Percentiles rank a stretch among this genome's conserved stretches.
Evolutionary conservation across 1,140 invertebrate species (phyloP).

Genomic region (Goniozus legneri): DNA sequence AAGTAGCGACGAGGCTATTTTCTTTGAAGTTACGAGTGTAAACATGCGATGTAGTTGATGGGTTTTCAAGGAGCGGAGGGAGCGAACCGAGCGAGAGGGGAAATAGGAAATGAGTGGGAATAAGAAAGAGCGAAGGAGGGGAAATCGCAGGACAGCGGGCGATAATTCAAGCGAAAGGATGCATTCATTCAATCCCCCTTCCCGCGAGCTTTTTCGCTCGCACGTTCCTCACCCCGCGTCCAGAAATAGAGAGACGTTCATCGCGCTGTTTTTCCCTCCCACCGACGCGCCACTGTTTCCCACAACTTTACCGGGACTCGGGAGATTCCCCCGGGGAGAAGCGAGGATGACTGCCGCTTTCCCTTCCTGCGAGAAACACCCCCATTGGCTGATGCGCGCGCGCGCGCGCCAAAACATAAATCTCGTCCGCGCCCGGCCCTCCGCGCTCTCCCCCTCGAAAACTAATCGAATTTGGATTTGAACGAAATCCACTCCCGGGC

Average conservation of each 20-base stretch:
- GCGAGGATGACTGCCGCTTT: constrained; percentile 27
- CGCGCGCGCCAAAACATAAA: constrained; percentile 40
- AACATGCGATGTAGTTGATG: constrained; percentile 44
- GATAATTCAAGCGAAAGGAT: constrained; percentile 51
- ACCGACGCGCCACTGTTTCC: constrained; percentile 8
- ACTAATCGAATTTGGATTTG: constrained; percentile 46
- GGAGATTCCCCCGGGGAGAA: constrained; percentile 25
- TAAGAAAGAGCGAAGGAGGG: constrained; percentile 9
- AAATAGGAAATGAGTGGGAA: constrained; percentile 4
- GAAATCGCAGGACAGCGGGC: constrained; percentile 19
- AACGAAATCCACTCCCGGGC: not conserved
- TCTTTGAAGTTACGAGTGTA: constrained; percentile 48
- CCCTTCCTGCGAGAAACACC: constrained; percentile 15
- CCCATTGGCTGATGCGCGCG: constrained; percentile 9
- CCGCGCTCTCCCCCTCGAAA: constrained; percentile 24
- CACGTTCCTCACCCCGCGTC: constrained; percentile 5
- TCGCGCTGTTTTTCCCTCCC: constrained; percentile 16
- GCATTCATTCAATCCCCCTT: constrained; percentile 40
- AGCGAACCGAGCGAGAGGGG: constrained; percentile 14
- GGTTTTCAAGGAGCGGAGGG: constrained; percentile 5
- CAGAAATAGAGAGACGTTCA: constrained; percentile 44
- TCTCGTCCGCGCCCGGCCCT: constrained; percentile 30
- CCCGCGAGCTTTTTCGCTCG: constrained; percentile 13
- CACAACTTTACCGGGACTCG: constrained; percentile 5
- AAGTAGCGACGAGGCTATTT: constrained; percentile 19